These are phyloP conservation scores for Diarsia dahlii DNA, from an alignment of 2,888 invertebrate genomes.

Conservation along the genomic window DNA sequence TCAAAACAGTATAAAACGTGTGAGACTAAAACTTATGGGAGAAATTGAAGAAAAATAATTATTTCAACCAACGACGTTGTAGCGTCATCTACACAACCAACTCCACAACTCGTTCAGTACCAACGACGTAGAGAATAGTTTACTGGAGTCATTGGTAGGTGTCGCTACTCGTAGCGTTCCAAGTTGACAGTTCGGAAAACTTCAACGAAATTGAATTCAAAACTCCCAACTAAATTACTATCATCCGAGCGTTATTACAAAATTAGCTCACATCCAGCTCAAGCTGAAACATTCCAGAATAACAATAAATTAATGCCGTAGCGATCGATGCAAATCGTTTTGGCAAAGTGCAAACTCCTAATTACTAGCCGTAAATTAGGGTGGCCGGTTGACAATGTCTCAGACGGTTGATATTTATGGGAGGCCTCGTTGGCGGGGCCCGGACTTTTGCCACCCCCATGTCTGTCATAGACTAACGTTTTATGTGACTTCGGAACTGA, in stretches of 20 bases:
- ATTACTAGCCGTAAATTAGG: constrained; percentile 90
- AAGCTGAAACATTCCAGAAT: constrained; percentile 40
- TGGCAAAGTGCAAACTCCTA: constrained; percentile 91
- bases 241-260: constrained; percentile 38
- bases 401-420: constrained; percentile 89
- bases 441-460: constrained; percentile 80
- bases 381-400: constrained; percentile 90
- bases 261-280: constrained; percentile 35
- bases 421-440: constrained; percentile 79
- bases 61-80: not conserved
- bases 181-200: constrained; percentile 12
- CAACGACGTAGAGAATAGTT: not conserved
- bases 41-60: not conserved
- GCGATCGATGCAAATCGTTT: constrained; percentile 90
- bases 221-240: constrained; percentile 40
- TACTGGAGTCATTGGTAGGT: constrained; percentile 19
- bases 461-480: constrained; percentile 80
- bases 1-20: not conserved
- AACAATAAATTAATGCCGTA: constrained; percentile 66
- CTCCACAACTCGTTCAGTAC: not conserved
- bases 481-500: constrained; percentile 71
- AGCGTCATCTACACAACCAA: constrained; percentile 30
- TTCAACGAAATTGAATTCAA: constrained; percentile 29
- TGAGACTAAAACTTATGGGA: not conserved
- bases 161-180: constrained; percentile 36